Evolutionary conservation across 2,113 vertebrate species (phyloP), one percentile per base, ranked within the genome.

Genomic region (Theristicus caerulescens): DNA sequence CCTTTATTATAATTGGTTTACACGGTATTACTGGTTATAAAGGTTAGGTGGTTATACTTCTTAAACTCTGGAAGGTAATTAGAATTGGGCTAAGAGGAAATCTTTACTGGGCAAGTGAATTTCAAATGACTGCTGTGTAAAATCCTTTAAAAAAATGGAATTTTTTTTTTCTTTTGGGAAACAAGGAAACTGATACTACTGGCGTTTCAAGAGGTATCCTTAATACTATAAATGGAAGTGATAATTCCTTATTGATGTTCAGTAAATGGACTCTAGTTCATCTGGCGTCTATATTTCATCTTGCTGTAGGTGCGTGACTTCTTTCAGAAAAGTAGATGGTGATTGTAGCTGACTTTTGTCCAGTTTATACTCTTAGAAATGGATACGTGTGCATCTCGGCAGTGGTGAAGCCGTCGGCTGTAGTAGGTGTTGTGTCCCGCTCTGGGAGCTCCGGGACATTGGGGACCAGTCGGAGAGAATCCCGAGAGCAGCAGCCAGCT

Each of bases 371-470:
- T 62, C 46, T 61, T 46, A 70, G 69, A 87, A 89, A 58, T 7
- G 29, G 47, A 5, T 21, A 1, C 0, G 1, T 21, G 11, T 29
- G 0, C 19, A 0, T 31, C 14, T 51, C 2, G 0, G n/a, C 31
- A 6, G 51, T 7, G 66, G 20, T 1, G 34, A 31, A 49, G 40
- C n/a, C 3, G 6, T 90, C 47, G 18, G 49, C 51, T 34, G 34
- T 31, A 12, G 42, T 8, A 2, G 34, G 54, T n/a, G 65, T 5
- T 46, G 42, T n/a, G 62, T 10, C 38, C 49, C 5, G 24, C 55
- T 14, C 55, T 1, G 27, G 59, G 54, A 55, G 42, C 64, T 20
- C 22, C 2, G 6, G 24, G 22, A 20, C 1, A 0, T 9, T 20
- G 22, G 36, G 58, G 27, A 44, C 38, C 18, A 2, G 24, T 0